Evolutionary conservation across 2,888 invertebrate genomes (phyloP).

Genomic region (Parnassius mnemosyne): DNA sequence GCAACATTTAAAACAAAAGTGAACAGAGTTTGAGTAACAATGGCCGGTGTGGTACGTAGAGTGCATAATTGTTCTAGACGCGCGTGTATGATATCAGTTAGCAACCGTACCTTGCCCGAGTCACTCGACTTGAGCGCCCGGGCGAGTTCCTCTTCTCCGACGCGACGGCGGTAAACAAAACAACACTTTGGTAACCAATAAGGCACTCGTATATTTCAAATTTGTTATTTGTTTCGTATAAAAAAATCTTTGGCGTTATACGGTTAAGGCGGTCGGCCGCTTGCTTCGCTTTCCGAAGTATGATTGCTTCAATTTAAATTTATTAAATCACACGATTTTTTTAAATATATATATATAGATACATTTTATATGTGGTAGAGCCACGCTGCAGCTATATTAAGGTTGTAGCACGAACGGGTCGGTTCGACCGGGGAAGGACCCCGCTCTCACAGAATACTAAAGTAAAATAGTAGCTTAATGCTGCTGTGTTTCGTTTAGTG

Average conservation of each 20-base stretch:
- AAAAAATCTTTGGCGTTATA: slow-evolving; percentile 73
- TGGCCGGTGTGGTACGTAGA: slow-evolving; percentile 8
- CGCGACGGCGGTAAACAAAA: slow-evolving; percentile 65
- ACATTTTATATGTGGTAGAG: too few relatives aligned
- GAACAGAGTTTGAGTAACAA: neutral
- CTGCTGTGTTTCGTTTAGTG: too few relatives aligned
- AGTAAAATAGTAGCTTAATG: too few relatives aligned
- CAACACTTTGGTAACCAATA: slow-evolving; percentile 70
- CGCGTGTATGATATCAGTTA: slow-evolving; percentile 43
- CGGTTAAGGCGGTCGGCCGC: slow-evolving; percentile 29
- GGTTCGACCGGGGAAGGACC: too few relatives aligned
- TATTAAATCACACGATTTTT: neutral
- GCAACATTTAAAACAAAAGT: neutral
- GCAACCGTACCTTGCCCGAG: slow-evolving; percentile 87
- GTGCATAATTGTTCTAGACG: slow-evolving; percentile 60
- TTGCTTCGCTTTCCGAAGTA: slow-evolving; percentile 3
- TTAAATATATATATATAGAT: too few relatives aligned
- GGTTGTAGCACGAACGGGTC: too few relatives aligned
- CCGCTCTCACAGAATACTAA: too few relatives aligned
- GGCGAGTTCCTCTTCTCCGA: slow-evolving; percentile 82
- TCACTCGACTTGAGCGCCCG: slow-evolving; percentile 89
- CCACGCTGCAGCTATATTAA: too few relatives aligned
- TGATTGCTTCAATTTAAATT: neutral
- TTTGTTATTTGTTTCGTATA: slow-evolving; percentile 50
- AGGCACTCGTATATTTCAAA: slow-evolving; percentile 79